These are phyloP conservation scores for Trissolcus basalis DNA, from an alignment of 1,140 invertebrate species.

Conservation along the genomic window DNA sequence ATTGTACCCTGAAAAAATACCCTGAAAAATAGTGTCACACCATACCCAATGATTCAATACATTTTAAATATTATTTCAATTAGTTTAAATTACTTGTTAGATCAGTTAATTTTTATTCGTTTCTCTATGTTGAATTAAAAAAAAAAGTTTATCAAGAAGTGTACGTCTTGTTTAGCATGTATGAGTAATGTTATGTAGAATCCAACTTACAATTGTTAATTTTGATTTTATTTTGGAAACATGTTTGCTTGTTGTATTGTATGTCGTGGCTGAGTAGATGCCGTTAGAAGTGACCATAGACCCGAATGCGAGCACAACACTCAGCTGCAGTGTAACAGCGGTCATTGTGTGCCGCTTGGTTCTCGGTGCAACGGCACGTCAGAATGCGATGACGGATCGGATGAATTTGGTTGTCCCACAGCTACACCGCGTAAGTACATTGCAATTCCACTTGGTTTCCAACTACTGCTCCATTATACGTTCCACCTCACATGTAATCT, in stretches of 20 bases:
- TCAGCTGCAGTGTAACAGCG: constrained; percentile 69
- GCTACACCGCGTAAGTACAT: constrained; percentile 49
- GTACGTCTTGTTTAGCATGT: too few relatives aligned
- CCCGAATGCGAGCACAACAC: constrained; percentile 63
- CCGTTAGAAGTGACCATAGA: constrained; percentile 16
- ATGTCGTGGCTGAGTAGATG: constrained; percentile 48
- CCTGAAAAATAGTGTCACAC: too few relatives aligned
- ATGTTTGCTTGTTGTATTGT: constrained; percentile 18
- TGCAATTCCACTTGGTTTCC: constrained; percentile 9
- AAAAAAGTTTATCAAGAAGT: too few relatives aligned
- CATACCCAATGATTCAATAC: too few relatives aligned
- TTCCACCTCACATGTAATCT: not conserved
- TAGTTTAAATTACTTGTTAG: too few relatives aligned
- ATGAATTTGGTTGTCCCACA: constrained; percentile 72
- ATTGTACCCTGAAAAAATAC: too few relatives aligned
- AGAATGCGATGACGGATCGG: constrained; percentile 77
- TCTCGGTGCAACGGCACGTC: constrained; percentile 71
- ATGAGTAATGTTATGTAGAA: too few relatives aligned
- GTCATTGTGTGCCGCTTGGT: constrained; percentile 76
- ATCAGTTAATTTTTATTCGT: too few relatives aligned
- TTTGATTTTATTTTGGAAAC: too few relatives aligned
- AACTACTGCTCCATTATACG: not conserved
- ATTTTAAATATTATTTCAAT: too few relatives aligned
- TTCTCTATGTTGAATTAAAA: too few relatives aligned
- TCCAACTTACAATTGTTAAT: too few relatives aligned